A percentile compares a stretch with the other conserved stretches of the same genome.
These are phyloP conservation scores for Vanessa tameamea DNA, from an alignment of 1,140 invertebrate species.

Conservation along the genomic window DNA sequence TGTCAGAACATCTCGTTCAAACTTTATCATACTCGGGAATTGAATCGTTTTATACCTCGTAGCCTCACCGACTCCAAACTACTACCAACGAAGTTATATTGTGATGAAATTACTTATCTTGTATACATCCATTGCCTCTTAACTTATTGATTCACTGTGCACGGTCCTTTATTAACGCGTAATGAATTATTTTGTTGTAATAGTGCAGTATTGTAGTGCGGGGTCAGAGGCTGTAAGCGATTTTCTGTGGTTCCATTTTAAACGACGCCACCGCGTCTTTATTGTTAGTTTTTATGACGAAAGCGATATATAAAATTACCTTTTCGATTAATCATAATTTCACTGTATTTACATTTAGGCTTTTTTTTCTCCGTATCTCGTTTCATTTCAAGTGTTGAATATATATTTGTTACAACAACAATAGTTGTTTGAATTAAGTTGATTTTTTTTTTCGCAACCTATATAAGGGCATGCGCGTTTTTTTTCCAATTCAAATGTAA, in stretches of 20 bases:
- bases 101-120: not conserved
- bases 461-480: not conserved
- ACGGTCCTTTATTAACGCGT: not conserved
- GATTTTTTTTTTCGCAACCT: not conserved
- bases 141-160: not conserved
- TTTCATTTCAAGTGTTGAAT: not conserved
- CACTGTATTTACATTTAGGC: not conserved
- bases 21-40: constrained; percentile 22
- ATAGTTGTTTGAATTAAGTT: not conserved
- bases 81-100: not conserved
- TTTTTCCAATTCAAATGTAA: constrained; percentile 30
- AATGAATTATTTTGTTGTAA: not conserved
- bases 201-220: not conserved
- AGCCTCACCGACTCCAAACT: constrained; percentile 12
- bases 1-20: not conserved
- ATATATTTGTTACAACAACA: not conserved
- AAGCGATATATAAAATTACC: constrained; percentile 23
- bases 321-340: constrained; percentile 8
- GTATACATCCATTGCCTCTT: constrained; percentile 8
- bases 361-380: not conserved
- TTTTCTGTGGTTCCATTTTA: constrained; percentile 32
- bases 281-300: constrained; percentile 25
- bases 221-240: constrained; percentile 22
- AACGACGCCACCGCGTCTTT: constrained; percentile 34
- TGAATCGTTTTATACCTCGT: constrained; percentile 31